Evolutionary conservation across 2,797 vertebrate genomes (phyloP).

Genomic region (Sebastes hubbsi): DNA sequence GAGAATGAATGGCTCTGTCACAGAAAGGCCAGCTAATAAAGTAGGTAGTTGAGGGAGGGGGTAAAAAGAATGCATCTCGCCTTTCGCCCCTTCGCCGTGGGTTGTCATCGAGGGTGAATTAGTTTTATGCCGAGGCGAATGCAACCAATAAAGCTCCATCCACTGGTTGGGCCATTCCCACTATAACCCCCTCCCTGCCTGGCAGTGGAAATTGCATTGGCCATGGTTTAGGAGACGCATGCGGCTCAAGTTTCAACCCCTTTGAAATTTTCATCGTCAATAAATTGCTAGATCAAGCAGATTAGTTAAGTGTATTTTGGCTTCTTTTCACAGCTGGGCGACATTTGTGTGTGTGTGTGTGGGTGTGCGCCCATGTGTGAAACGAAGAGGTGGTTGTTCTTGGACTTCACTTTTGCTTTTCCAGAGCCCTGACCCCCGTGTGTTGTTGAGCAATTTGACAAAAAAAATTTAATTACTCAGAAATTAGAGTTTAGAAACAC

Average conservation of each 20-base stretch:
- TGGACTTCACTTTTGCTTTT: slow-evolving; percentile 44
- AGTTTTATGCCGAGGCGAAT: slow-evolving; percentile 68
- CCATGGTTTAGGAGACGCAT: slow-evolving; percentile 67
- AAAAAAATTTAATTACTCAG: background rate
- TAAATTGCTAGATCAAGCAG: slow-evolving; percentile 81
- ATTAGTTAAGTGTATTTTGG: slow-evolving; percentile 81
- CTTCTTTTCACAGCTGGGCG: slow-evolving; percentile 70
- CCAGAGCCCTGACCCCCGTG: slow-evolving; percentile 2
- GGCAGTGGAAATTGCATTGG: slow-evolving; percentile 72
- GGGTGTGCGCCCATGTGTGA: slow-evolving; percentile 1
- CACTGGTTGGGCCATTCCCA: slow-evolving; percentile 33
- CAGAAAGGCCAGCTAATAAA: slow-evolving; percentile 73
- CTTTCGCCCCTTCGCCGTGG: slow-evolving; percentile 67
- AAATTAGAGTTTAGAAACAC: slow-evolving; percentile 19
- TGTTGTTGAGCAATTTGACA: slow-evolving; percentile 5
- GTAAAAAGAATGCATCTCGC: slow-evolving; percentile 67
- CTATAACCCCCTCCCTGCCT: slow-evolving; percentile 1
- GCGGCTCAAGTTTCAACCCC: slow-evolving; percentile 69
- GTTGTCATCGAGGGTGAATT: slow-evolving; percentile 80
- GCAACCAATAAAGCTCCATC: slow-evolving; percentile 66
- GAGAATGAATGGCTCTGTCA: slow-evolving; percentile 70
- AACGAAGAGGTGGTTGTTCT: slow-evolving; percentile 36
- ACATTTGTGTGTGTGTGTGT: slow-evolving; percentile 36
- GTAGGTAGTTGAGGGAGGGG: slow-evolving; percentile 47
- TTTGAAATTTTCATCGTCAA: slow-evolving; percentile 80